Evolutionary conservation across 2,113 vertebrate species (phyloP).

Genomic region (Sminthopsis crassicaudata): DNA sequence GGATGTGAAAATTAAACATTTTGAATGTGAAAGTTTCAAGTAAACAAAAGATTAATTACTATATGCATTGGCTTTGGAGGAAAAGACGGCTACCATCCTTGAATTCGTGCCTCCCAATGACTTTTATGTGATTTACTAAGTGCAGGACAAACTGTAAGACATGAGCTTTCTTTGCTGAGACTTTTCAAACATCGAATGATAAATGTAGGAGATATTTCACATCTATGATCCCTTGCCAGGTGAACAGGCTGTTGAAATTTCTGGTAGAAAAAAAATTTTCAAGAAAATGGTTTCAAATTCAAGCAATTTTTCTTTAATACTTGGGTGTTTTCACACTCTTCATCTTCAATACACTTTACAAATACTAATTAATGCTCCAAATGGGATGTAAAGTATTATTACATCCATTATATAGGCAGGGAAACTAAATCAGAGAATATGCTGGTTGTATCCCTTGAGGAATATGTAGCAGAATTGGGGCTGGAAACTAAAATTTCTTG

Average conservation of each 20-base stretch:
- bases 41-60: constrained; percentile 67
- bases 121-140: constrained; percentile 3
- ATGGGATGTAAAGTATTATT: background rate
- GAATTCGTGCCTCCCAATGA: background rate
- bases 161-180: constrained; percentile 27
- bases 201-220: background rate
- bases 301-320: background rate
- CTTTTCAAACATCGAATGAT: background rate
- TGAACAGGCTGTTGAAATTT: background rate
- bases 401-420: background rate
- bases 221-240: background rate
- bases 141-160: constrained; percentile 22
- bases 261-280: background rate
- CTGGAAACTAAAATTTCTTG: constrained; percentile 26
- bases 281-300: background rate
- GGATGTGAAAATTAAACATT: constrained; percentile 60
- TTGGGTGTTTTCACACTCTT: background rate
- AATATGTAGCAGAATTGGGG: background rate
- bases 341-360: constrained; percentile 28
- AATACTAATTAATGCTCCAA: constrained; percentile 9
- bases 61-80: constrained; percentile 37
- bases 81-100: background rate
- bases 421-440: background rate
- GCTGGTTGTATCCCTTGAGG: background rate
- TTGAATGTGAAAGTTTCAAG: constrained; percentile 48